phyloP scores from a whole-genome alignment of 2,797 vertebrate genomes.

The Siniperca scherzeri region DNA sequence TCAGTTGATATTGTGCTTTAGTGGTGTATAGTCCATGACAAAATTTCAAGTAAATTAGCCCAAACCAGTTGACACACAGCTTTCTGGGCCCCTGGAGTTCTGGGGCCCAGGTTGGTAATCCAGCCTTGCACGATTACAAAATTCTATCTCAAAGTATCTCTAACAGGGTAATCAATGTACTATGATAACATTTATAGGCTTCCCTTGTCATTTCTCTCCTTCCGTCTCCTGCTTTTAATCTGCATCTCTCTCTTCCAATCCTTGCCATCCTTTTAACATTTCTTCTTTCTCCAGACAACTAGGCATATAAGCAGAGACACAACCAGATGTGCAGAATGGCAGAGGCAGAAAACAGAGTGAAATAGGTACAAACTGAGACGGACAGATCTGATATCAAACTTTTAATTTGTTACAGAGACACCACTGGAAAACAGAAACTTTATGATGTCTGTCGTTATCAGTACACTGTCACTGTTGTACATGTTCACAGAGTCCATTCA shows the following conservation, averaged over 20 bases:
- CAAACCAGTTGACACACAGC: no score
- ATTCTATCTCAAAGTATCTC: not conserved
- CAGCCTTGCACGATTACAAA: not conserved
- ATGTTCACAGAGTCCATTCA: conserved; percentile 44
- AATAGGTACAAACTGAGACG: conserved; percentile 1
- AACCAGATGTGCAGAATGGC: not conserved
- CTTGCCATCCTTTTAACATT: not conserved
- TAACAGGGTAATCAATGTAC: not conserved
- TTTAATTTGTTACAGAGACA: conserved; percentile 77
- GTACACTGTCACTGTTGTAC: conserved; percentile 45
- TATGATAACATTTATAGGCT: not conserved
- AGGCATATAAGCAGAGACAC: not conserved
- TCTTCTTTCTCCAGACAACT: not conserved
- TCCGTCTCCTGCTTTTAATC: not conserved
- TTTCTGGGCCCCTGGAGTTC: no score
- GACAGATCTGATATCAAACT: conserved; percentile 62
- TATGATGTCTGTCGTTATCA: conserved; percentile 45
- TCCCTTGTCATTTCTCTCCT: not conserved
- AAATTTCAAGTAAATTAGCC: no score
- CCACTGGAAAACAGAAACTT: conserved; percentile 69
- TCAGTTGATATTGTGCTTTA: not conserved
- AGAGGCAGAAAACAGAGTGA: not conserved
- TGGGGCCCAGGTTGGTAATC: not conserved
- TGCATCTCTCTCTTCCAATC: not conserved
- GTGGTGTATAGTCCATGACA: not conserved